Conservation (phyloP, 2,888 invertebrate species). For the Acleris emargana region DNA sequence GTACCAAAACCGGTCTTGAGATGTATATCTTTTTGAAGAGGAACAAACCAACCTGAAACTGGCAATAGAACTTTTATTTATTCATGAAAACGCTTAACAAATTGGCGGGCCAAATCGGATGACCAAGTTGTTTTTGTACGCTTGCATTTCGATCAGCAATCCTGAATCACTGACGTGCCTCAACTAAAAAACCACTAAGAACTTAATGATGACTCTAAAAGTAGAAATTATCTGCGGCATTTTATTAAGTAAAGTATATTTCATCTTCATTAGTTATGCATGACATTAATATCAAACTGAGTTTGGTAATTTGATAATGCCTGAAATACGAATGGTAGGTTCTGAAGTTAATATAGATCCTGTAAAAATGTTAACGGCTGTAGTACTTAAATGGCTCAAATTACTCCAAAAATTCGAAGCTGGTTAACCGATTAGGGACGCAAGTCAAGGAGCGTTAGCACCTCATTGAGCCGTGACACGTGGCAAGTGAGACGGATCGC, state of each 20-base stretch:
- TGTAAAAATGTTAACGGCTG: not conserved
- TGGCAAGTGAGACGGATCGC: conserved; percentile 65
- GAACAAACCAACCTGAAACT: conserved; percentile 7
- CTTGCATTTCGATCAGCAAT: conserved; percentile 9
- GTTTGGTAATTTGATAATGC: too few relatives aligned
- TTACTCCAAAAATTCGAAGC: conserved; percentile 6
- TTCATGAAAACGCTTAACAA: conserved; percentile 13
- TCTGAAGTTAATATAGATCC: too few relatives aligned
- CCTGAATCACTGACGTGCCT: conserved; percentile 21
- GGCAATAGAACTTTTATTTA: conserved; percentile 24
- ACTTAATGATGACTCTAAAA: conserved; percentile 25
- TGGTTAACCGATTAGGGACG: conserved; percentile 50
- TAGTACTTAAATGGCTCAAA: conserved; percentile 11
- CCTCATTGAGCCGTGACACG: conserved; percentile 62
- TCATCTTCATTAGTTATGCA: conserved; percentile 1
- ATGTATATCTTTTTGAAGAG: conserved; percentile 29
- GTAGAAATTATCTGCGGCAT: conserved; percentile 11
- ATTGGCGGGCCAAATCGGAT: conserved; percentile 10
- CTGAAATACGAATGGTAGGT: too few relatives aligned
- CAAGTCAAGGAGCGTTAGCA: conserved; percentile 58
- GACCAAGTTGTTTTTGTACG: conserved; percentile 8
- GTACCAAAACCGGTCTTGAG: conserved; percentile 62
- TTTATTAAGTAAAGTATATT: conserved; percentile 13
- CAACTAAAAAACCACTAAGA: conserved; percentile 19
- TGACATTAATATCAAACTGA: too few relatives aligned